Base-by-base conservation (phyloP, 2,888 invertebrate species). In the Allophyes oxyacanthae region DNA sequence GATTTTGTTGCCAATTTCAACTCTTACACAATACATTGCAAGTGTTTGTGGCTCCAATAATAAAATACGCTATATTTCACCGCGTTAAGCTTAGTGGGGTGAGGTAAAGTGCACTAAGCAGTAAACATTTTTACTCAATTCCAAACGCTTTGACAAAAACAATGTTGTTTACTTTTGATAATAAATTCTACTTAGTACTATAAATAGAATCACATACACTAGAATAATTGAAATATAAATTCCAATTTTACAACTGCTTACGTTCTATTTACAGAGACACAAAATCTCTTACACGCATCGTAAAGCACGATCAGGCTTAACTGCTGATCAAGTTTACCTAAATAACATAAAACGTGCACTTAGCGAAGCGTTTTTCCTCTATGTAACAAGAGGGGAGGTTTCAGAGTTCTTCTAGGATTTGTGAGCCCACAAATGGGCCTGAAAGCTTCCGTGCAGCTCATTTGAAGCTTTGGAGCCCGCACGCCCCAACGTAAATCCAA, bases 371-470 rank as follows among this genome's bases (percentile, higher is more conserved):
- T 59, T 65, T 69, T 42, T 40, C 42, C 34, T 53, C 13, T 32
- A 48, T 43, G 56, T 48, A 64, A 61, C 64, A 40, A 43, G 15
- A 59, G 36, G 6, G 34, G 55, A 56, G 53, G 53, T 85, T 82
- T 82, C n/a, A n/a, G n/a, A n/a, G n/a, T n/a, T 81, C 77, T 77
- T 65, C 80, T 81, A 82, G 83, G 79, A 83, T 83, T 85, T 83
- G 78, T 77, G 77, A 8, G 70, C 60, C 68, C 63, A 75, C 79
- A 86, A 87, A 88, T 84, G 83, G 78, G 68, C 74, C 78, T 74
- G 81, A 82, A 82, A 84, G 84, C 84, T 81, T 83, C 75, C 72
- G 77, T 72, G 69, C 81, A 80, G 79, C 75, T 84, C 84, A 87
- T 88, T 86, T 85, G 51, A 56, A 68, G 76, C 72, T 66, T 73